A percentile compares a stretch with the other conserved stretches of the same genome.
phyloP scores from a whole-genome alignment of 2,113 vertebrate genomes.

The Girardinichthys multiradiatus region DNA sequence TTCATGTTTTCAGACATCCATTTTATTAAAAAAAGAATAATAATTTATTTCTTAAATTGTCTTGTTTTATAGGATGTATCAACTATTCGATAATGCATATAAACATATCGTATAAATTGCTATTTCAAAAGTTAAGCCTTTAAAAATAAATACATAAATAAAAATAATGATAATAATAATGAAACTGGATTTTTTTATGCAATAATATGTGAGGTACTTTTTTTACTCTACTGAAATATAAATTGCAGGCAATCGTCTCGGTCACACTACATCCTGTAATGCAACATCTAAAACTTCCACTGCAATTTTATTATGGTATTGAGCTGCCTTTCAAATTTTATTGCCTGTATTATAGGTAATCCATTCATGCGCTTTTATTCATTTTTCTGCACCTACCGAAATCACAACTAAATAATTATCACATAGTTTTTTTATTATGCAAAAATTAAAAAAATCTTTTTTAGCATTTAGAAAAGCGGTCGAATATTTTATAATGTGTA shows the following conservation, averaged over 20 bases:
- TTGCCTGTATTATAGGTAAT: background rate
- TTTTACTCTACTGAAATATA: background rate
- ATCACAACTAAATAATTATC: background rate
- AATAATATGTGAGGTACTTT: background rate
- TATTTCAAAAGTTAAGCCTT: background rate
- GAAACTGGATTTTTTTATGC: background rate
- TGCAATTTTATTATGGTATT: background rate
- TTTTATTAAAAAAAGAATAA: constrained; percentile 1
- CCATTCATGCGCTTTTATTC: background rate
- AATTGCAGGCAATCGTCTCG: background rate
- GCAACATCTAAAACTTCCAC: background rate
- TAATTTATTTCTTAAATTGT: background rate
- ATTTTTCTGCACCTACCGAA: background rate
- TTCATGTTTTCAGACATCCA: constrained; percentile 29
- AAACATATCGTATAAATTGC: background rate
- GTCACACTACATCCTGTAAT: background rate
- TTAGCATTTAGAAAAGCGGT: background rate
- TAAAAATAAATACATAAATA: background rate
- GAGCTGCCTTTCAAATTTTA: background rate
- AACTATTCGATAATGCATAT: background rate
- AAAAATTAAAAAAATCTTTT: background rate
- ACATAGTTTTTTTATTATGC: too few relatives aligned
- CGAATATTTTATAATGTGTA: too few relatives aligned
- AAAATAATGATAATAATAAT: background rate
- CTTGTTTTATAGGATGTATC: background rate